Conservation (phyloP, 2,888 invertebrate genomes). For the Orthosia gracilis region DNA sequence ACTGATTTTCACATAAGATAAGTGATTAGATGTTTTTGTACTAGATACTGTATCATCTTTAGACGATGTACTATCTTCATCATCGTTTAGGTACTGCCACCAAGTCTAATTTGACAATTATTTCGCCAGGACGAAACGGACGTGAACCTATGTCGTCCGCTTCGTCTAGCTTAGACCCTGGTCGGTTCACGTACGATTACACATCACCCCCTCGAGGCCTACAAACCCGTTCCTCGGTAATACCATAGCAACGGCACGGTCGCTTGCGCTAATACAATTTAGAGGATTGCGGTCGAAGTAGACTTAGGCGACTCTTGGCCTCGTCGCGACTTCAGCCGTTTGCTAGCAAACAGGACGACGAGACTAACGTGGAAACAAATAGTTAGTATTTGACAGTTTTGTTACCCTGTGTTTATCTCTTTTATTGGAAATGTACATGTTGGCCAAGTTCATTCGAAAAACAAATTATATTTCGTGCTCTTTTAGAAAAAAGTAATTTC, state of each 20-base stretch:
- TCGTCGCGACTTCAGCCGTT: conserved; percentile 57
- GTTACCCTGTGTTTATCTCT: background rate
- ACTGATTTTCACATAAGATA: no score
- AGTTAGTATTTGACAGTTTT: background rate
- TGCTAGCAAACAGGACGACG: conserved; percentile 47
- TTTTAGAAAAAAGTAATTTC: no score
- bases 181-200: conserved; percentile 14
- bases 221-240: conserved; percentile 50
- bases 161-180: background rate
- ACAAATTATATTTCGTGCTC: no score
- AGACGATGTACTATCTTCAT: background rate
- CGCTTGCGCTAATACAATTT: conserved; percentile 77
- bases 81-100: background rate
- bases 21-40: no score
- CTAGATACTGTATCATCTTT: no score
- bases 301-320: conserved; percentile 71
- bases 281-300: conserved; percentile 78
- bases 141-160: no score
- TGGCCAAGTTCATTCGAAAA: background rate
- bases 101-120: background rate
- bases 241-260: conserved; percentile 55
- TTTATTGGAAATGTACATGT: background rate
- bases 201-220: conserved; percentile 8
- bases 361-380: conserved; percentile 23
- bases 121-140: background rate